Conservation (phyloP, 1,140 invertebrate genomes). For the Zaprionus taronus region DNA sequence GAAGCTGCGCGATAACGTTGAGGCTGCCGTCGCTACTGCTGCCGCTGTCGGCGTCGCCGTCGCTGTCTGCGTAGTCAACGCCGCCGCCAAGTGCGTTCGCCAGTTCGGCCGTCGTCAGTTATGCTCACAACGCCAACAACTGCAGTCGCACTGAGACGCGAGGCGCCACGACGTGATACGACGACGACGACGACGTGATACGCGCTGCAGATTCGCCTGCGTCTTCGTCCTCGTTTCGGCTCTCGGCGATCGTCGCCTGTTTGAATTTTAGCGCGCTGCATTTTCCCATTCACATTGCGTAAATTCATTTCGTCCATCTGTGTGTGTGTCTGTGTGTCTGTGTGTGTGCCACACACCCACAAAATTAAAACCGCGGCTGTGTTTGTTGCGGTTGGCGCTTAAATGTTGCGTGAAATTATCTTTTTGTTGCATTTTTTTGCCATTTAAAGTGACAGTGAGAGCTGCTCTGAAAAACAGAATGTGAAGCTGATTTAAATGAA, state of each 20-base stretch:
- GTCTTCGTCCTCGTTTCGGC: conserved; percentile 22
- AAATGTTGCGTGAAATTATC: background rate
- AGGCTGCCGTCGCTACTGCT: background rate
- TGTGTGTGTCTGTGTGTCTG: conserved; percentile 2
- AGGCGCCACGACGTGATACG: conserved; percentile 28
- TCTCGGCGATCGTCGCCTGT: conserved; percentile 30
- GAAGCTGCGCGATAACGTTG: conserved; percentile 4
- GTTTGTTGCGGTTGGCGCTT: conserved; percentile 2
- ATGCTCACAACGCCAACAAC: conserved; percentile 72
- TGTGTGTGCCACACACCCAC: conserved; percentile 8
- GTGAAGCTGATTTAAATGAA: background rate
- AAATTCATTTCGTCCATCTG: background rate
- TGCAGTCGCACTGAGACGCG: conserved; percentile 65
- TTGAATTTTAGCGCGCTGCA: conserved; percentile 43
- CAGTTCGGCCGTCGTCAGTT: conserved; percentile 56
- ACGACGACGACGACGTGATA: conserved; percentile 17
- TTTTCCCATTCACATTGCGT: conserved; percentile 12
- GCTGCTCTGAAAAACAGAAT: background rate
- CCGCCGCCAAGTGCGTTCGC: conserved; percentile 49
- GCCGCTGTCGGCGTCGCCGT: background rate
- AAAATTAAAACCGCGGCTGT: background rate
- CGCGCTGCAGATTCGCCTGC: conserved; percentile 38
- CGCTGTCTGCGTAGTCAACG: conserved; percentile 4
- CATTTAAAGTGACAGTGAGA: background rate
- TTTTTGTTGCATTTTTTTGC: background rate